Evolutionary conservation across 1,140 invertebrate species (phyloP), one percentile per base, ranked within the genome.

Genomic region (Ceratoteleas bidentatus): DNA sequence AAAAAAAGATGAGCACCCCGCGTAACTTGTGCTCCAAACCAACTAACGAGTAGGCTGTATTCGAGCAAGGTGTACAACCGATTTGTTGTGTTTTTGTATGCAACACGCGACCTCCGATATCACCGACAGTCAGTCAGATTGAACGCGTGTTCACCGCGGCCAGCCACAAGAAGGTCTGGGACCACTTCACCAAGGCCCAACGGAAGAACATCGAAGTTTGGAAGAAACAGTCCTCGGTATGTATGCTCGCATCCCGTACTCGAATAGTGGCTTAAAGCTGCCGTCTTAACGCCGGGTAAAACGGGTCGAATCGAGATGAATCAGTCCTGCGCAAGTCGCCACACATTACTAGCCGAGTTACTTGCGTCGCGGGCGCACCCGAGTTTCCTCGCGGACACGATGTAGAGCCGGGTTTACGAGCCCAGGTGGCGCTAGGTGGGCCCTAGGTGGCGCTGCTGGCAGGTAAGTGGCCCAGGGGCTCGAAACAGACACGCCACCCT

Each of bases 111-210:
- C 88, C 88, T 84, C 89, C 85, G 60, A 88, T 90, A 88, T 91
- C 88, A 90, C 88, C 92, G 89, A 93, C 95, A 99, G 98, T 98
- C 95, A 96, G 96, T 95, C 97, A 98, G 95, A 98, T 99, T 93
- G 97, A 98, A 95, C 96, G 96, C 93, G 97, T 99, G 92, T 98
- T 99, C 94, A 93, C 93, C 89, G 95, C 96, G 85, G 96, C 97
- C 88, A 96, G 95, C 92, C 97, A 98, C 93, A 98, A 99, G 95
- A 98, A 98, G 92, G 97, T 97, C 92, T 99, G 97, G 97, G 98
- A 99, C 94, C 97, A 99, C 95, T 99, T 99, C 95, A 98, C 97
- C 92, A 99, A 99, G 94, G 96, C 97, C 81, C 98, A 99, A 93
- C 94, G 98, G 92, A 99, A 98, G 95, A 98, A 98, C 93, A 98